phyloP scores from a whole-genome alignment of 1,140 invertebrate genomes.

The Scaptomyza pallida region DNA sequence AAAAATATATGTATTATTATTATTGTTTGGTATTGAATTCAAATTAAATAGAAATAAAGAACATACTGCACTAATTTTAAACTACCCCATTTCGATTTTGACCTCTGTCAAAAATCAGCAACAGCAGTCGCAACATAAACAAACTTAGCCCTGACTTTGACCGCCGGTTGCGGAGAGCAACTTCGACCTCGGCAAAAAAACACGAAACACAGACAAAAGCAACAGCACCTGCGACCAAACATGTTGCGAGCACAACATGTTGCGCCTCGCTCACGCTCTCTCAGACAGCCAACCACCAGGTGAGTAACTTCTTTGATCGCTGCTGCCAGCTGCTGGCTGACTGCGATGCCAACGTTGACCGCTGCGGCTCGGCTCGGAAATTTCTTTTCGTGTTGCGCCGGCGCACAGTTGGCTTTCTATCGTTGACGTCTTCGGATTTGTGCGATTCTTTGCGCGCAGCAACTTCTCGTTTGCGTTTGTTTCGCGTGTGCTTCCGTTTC shows the following conservation, averaged over 20 bases:
- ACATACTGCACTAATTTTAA: background rate
- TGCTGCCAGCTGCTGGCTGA: conserved; percentile 18
- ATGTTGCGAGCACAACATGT: conserved; percentile 61
- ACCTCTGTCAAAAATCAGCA: background rate
- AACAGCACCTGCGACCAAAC: conserved; percentile 61
- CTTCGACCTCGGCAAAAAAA: conserved; percentile 47
- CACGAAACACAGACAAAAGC: background rate
- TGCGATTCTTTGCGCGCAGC: conserved; percentile 57
- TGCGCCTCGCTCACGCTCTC: conserved; percentile 26
- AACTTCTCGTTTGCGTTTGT: conserved; percentile 35
- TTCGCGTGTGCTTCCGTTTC: conserved; percentile 65
- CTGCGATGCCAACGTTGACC: conserved; percentile 39
- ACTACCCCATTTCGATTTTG: background rate
- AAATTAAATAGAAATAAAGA: background rate
- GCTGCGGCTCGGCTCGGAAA: conserved; percentile 70
- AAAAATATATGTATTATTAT: background rate
- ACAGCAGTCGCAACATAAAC: conserved; percentile 42
- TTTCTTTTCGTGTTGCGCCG: conserved; percentile 81
- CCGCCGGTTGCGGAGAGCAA: conserved; percentile 42
- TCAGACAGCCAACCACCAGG: conserved; percentile 11
- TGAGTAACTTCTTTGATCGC: conserved; percentile 53
- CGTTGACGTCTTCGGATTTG: conserved; percentile 83
- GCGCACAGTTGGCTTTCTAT: conserved; percentile 84
- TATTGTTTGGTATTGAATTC: background rate
- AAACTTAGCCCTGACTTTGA: conserved; percentile 83